Percentiles rank a stretch among this genome's conserved stretches.
phyloP scores from a whole-genome alignment of 2,797 vertebrate genomes.

The Leptodactylus fallax region DNA sequence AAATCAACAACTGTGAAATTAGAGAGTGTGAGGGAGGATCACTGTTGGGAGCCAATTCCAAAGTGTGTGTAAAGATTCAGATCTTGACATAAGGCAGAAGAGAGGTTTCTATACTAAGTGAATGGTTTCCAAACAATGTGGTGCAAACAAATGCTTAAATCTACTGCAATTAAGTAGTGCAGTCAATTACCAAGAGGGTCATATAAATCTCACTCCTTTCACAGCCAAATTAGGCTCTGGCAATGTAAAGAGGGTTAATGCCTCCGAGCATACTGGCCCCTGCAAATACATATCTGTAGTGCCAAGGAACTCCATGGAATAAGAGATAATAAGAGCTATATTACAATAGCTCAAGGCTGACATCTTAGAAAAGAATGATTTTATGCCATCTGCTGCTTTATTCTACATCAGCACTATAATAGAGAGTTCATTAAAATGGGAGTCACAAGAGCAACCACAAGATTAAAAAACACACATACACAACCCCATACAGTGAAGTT shows the following conservation, averaged over 20 bases:
- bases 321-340: conserved; percentile 6
- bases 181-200: conserved; percentile 44
- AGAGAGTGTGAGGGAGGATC: conserved; percentile 54
- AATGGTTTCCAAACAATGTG: conserved; percentile 57
- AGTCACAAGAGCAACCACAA: neutral
- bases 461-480: neutral
- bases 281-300: neutral
- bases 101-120: conserved; percentile 47
- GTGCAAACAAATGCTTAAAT: conserved; percentile 57
- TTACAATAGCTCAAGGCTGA: neutral
- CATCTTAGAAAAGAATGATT: neutral
- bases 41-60: conserved; percentile 53
- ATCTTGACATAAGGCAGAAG: conserved; percentile 59
- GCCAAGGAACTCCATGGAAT: conserved; percentile 15
- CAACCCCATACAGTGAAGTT: neutral
- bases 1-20: conserved; percentile 60
- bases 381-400: neutral
- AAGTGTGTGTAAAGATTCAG: conserved; percentile 57
- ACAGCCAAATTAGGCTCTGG: conserved; percentile 36
- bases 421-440: neutral
- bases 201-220: conserved; percentile 44
- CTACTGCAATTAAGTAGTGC: conserved; percentile 52
- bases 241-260: conserved; percentile 32
- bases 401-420: neutral
- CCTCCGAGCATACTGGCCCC: neutral